phyloP scores from a whole-genome alignment of 2,797 vertebrate species.

The Chrysocyon brachyurus region DNA sequence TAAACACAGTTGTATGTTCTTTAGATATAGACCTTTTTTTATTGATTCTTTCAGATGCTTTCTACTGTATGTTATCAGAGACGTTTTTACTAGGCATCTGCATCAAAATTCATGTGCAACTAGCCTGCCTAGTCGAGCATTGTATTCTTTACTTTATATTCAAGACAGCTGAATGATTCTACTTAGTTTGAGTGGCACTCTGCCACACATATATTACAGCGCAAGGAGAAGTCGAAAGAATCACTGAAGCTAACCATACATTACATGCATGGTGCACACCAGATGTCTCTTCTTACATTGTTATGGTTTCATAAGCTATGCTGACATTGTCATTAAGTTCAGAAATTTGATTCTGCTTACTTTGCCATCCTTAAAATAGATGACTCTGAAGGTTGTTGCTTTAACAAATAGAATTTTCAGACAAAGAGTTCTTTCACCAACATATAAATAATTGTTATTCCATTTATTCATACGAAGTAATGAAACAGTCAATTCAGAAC shows the following conservation, averaged over 20 bases:
- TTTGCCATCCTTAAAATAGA: slow-evolving; percentile 63
- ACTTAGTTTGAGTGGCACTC: slow-evolving; percentile 82
- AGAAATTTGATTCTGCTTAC: slow-evolving; percentile 84
- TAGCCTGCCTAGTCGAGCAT: slow-evolving; percentile 71
- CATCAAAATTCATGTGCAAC: slow-evolving; percentile 80
- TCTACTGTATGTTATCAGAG: not conserved
- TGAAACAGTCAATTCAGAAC: slow-evolving; percentile 54
- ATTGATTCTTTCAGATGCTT: slow-evolving; percentile 39
- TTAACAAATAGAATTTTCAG: slow-evolving; percentile 78
- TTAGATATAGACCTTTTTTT: not conserved
- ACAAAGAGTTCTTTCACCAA: slow-evolving; percentile 59
- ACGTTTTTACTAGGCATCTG: not conserved
- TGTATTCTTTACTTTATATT: slow-evolving; percentile 82
- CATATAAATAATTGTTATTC: slow-evolving; percentile 69
- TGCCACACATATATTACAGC: slow-evolving; percentile 81
- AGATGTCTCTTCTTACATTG: slow-evolving; percentile 91
- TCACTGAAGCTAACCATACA: slow-evolving; percentile 87
- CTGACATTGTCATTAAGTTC: slow-evolving; percentile 90
- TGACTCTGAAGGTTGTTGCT: slow-evolving; percentile 55
- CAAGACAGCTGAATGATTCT: slow-evolving; percentile 78
- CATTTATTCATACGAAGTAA: slow-evolving; percentile 8
- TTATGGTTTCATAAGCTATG: slow-evolving; percentile 90
- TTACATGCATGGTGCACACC: slow-evolving; percentile 90
- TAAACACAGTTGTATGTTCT: not conserved
- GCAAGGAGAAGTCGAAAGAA: slow-evolving; percentile 70